phyloP scores from a whole-genome alignment of 2,888 invertebrate species.

The Drosophila acutilabella region DNA sequence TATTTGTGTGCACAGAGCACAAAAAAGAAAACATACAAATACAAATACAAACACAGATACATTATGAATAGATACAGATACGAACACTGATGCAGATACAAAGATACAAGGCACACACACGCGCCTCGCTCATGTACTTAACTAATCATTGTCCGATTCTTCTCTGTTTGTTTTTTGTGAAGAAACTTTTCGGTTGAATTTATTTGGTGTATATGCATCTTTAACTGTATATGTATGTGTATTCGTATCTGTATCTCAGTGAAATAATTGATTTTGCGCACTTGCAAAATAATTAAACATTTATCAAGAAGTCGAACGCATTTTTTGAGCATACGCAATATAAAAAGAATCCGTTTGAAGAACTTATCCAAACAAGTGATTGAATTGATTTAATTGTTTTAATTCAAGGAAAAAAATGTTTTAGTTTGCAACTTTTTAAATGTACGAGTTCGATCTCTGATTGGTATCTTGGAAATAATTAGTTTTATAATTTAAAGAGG shows the following conservation, averaged over 20 bases:
- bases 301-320: constrained; percentile 9
- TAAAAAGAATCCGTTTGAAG: not conserved
- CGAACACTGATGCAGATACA: constrained; percentile 26
- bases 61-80: constrained; percentile 28
- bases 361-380: constrained; percentile 3
- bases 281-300: constrained; percentile 38
- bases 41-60: constrained; percentile 40
- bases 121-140: constrained; percentile 53
- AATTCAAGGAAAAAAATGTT: not conserved
- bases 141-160: constrained; percentile 75
- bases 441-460: not conserved
- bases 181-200: constrained; percentile 61
- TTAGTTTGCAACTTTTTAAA: not conserved
- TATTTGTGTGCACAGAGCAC: constrained; percentile 40
- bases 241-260: constrained; percentile 14
- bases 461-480: not conserved
- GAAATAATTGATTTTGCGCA: constrained; percentile 41
- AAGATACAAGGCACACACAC: constrained; percentile 24
- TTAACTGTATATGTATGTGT: constrained; percentile 16
- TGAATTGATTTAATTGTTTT: constrained; percentile 4
- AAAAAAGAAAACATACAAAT: constrained; percentile 38
- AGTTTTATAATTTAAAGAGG: not conserved
- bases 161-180: constrained; percentile 59
- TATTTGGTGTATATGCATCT: constrained; percentile 48
- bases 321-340: constrained; percentile 5